Conservation (phyloP, 2,888 invertebrate species). For the Synergus laeviventris region DNA sequence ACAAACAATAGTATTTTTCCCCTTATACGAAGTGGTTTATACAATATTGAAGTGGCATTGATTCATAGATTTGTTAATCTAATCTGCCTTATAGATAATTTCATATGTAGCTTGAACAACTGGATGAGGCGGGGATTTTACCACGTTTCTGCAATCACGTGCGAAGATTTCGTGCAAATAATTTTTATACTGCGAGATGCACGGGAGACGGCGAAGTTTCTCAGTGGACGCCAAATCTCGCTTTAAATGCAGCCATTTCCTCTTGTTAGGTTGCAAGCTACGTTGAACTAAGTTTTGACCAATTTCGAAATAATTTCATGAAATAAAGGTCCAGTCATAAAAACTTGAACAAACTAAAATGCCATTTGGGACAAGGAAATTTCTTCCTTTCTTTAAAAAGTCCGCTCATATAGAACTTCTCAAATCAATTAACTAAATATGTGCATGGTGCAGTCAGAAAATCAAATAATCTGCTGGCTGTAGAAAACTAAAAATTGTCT, state of each 20-base stretch:
- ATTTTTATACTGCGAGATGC: slow-evolving; percentile 11
- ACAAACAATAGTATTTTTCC: slow-evolving; percentile 75
- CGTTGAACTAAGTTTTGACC: slow-evolving; percentile 1
- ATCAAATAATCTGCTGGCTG: slow-evolving; percentile 16
- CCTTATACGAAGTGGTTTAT: slow-evolving; percentile 43
- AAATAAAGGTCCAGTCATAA: slow-evolving; percentile 8
- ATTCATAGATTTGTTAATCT: too few relatives aligned
- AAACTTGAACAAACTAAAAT: slow-evolving; percentile 22
- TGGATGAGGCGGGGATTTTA: slow-evolving; percentile 18
- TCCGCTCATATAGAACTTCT: not conserved
- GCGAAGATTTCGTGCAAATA: slow-evolving; percentile 8
- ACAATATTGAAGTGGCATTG: slow-evolving; percentile 35
- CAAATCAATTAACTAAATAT: slow-evolving; percentile 23
- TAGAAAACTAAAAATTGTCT: slow-evolving; percentile 38
- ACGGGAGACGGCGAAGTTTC: slow-evolving; percentile 38
- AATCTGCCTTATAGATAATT: slow-evolving; percentile 4
- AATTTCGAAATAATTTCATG: not conserved
- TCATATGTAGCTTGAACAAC: slow-evolving; percentile 35
- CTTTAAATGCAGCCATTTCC: not conserved
- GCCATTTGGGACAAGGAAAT: slow-evolving; percentile 1
- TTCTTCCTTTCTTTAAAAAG: not conserved
- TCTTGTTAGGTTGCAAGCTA: slow-evolving; percentile 5
- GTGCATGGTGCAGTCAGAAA: slow-evolving; percentile 28
- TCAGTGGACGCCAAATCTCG: slow-evolving; percentile 35
- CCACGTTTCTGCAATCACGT: slow-evolving; percentile 20